Conservation (phyloP, 2,888 invertebrate species). For the Abrostola triplasia region DNA sequence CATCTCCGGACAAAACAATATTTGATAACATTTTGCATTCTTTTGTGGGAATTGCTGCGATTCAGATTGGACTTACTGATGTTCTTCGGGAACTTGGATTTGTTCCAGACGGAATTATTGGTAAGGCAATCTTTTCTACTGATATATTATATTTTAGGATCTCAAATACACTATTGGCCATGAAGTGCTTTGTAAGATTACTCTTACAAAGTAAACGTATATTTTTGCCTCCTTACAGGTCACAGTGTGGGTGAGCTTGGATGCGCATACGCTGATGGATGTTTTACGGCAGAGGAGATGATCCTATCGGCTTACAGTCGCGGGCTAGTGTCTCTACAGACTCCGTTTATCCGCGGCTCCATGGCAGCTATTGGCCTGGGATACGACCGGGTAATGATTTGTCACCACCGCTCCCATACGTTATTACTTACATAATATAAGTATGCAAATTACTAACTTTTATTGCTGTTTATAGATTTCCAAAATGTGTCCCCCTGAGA, state of each 20-base stretch:
- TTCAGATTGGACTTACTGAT: constrained; percentile 88
- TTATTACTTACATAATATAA: too few relatives aligned
- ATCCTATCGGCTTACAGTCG: constrained; percentile 94
- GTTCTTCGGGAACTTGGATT: constrained; percentile 87
- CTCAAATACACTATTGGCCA: too few relatives aligned
- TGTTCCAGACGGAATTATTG: constrained; percentile 92
- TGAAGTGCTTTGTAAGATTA: too few relatives aligned
- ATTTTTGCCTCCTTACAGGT: constrained; percentile 83
- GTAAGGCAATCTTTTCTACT: constrained; percentile 75
- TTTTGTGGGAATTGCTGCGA: constrained; percentile 85
- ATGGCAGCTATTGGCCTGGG: constrained; percentile 94
- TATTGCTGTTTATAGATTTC: constrained; percentile 61
- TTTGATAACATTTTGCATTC: constrained; percentile 88
- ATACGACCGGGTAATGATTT: constrained; percentile 37
- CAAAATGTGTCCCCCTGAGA: constrained; percentile 85
- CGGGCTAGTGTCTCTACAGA: constrained; percentile 91
- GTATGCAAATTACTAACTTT: too few relatives aligned
- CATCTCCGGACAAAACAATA: constrained; percentile 86
- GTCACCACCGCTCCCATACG: too few relatives aligned
- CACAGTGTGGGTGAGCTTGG: constrained; percentile 98
- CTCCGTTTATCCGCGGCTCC: constrained; percentile 90
- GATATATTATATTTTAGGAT: background rate
- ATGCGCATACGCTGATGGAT: constrained; percentile 97
- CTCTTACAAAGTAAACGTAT: background rate
- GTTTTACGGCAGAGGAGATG: constrained; percentile 94